Evolutionary conservation across 1,140 invertebrate species (phyloP).

Genomic region (Drosophila varians): DNA sequence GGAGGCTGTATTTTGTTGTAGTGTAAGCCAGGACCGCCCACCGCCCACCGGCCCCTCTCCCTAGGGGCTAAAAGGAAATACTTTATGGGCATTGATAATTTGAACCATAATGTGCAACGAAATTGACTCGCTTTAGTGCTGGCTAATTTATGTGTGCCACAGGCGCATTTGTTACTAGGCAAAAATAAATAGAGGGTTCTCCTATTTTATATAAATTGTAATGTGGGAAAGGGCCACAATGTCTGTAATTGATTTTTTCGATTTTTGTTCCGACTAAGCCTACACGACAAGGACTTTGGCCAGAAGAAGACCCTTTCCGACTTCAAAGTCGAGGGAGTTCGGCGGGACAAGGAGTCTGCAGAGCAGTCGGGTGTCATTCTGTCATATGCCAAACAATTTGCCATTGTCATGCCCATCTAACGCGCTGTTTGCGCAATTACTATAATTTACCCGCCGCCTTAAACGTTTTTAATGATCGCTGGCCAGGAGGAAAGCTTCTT

Average conservation of each 20-base stretch:
- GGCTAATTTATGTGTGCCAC: slow-evolving; percentile 63
- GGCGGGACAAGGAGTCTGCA: too few relatives aligned
- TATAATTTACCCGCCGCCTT: slow-evolving; percentile 47
- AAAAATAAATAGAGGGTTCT: slow-evolving; percentile 27
- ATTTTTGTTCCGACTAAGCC: neutral
- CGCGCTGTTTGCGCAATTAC: slow-evolving; percentile 47
- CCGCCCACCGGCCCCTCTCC: neutral
- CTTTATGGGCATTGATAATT: slow-evolving; percentile 76
- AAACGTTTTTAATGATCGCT: slow-evolving; percentile 46
- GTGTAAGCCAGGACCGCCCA: neutral
- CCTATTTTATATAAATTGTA: too few relatives aligned
- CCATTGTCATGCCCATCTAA: slow-evolving; percentile 39
- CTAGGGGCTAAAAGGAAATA: slow-evolving; percentile 58
- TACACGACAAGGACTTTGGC: too few relatives aligned
- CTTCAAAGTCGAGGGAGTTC: too few relatives aligned
- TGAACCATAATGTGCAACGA: slow-evolving; percentile 71
- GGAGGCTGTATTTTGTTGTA: slow-evolving; percentile 25
- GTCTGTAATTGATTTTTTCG: slow-evolving; percentile 9
- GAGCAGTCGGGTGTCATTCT: slow-evolving; percentile 2
- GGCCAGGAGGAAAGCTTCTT: neutral
- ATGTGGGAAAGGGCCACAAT: slow-evolving; percentile 34
- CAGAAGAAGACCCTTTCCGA: too few relatives aligned
- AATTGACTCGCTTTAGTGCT: slow-evolving; percentile 66
- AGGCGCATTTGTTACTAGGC: slow-evolving; percentile 21
- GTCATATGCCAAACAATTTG: slow-evolving; percentile 37